A percentile compares a stretch with the other conserved stretches of the same genome.
Conservation (phyloP, 2,113 vertebrate species). For the Oreamnos americanus region DNA sequence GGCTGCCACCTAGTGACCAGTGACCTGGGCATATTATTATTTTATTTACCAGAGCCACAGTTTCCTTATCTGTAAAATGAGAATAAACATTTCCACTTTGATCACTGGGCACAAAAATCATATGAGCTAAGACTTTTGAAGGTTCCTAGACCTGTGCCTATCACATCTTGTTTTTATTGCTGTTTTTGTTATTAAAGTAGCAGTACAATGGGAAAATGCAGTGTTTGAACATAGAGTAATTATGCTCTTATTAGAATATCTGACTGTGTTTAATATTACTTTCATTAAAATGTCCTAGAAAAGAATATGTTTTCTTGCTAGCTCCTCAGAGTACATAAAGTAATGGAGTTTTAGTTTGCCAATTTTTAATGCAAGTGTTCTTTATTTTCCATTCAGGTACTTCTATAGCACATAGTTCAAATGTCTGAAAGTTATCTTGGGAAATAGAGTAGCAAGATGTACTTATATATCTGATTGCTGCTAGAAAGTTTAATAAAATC, state of each 20-base stretch:
- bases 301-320: slow-evolving; percentile 1
- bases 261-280: slow-evolving; percentile 7
- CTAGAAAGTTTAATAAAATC: background rate
- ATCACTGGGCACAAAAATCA: background rate
- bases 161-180: background rate
- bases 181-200: slow-evolving; percentile 37
- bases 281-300: slow-evolving; percentile 21
- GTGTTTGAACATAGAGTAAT: background rate
- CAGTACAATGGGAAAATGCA: background rate
- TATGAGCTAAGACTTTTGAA: background rate
- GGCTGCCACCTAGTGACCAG: background rate
- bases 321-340: background rate
- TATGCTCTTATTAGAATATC: background rate
- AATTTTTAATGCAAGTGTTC: background rate
- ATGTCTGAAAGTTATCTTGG: slow-evolving; percentile 14
- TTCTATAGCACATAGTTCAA: background rate
- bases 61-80: background rate
- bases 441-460: background rate
- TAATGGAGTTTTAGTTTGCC: background rate
- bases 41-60: background rate
- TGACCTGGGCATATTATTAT: background rate
- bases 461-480: background rate
- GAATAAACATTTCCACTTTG: background rate
- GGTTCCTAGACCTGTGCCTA: background rate
- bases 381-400: background rate